Evolutionary conservation across 2,888 invertebrate species (phyloP), one percentile per base, ranked within the genome.

Genomic region (Hydrotaea diabolus): DNA sequence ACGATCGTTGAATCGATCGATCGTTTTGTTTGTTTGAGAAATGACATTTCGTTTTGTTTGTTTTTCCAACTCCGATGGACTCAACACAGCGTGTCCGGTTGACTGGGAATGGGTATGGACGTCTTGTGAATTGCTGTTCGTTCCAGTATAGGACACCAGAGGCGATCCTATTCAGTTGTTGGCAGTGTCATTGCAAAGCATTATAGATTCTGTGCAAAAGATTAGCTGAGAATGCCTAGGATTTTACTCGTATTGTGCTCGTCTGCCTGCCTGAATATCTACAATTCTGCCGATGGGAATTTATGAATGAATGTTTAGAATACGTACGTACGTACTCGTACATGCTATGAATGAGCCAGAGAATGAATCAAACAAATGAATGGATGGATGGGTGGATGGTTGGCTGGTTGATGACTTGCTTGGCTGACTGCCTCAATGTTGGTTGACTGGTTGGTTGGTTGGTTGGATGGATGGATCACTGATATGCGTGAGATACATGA

Each of bases 401-500:
- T 36, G 31, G 39, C 59, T 39, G 64, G 55, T 55, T 31, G 5
- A 39, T 59, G 23, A 43, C 74, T 55, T 11, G 36, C 57, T 23
- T 15, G 31, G 21, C 36, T 77, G 57, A 39, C 26, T 75, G 62
- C 15, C 31, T 8, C 57, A 71, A 73, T 72, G 39, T 66, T 62
- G 21, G 43, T 62, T 53, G 49, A 69, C 11, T 78, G 62, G 53
- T 36, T 83, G 55, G 55, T 72, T 23, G 21, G 3, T 17, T 59
- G 0, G 66, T 8, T 75, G 19, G 69, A 79, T 79, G 57, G 43
- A 71, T 85, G 86, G 83, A 84, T 86, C 84, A 87, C 72, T 86
- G 87, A 87, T 87, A 87, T 80, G 87, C 87, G 87, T 88, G 87
- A 87, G 87, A 87, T 79, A 80, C 64, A 79, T 82, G 81, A 81